Base-by-base conservation (phyloP, 1,140 invertebrate genomes). In the Cydia fagiglandana region DNA sequence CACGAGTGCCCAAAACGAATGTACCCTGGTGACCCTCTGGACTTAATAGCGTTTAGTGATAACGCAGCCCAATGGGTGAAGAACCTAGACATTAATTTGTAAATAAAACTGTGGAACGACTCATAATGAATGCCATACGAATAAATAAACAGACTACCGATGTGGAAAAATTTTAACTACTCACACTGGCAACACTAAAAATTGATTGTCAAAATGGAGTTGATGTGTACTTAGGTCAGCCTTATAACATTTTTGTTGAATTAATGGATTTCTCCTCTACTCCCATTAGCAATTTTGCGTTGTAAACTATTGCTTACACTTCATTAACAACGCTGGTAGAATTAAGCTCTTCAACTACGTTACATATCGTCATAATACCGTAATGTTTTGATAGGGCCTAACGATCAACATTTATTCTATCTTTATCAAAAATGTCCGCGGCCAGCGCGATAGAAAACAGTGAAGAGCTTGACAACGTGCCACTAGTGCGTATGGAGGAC, bases 401-500 rank as follows among this genome's bases (percentile, higher is more conserved):
- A 68, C 28, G 6, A 17, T 12, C 34, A 70, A 70, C 5, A 41
- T 70, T 38, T 34, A 70, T 70, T 41, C 34, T n/a, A 70, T 17
- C 20, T 76, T 53, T 38, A 24, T 17, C 24, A 2, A 83, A 68
- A 78, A 89, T 88, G 87, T 86, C 87, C 73, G 83, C 83, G 73
- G 84, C 83, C 73, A 85, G 73, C 80, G 80, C 80, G 70, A 78
- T 88, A 28, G 88, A 89, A 64, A 76, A 56, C 75, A 87, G 68
- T 75, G 89, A 91, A 68, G 89, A 91, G 47, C 74, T 89, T 45
- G 86, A 88, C 30, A 86, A 88, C 73, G 83, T 89, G 4, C 84
- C 84, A 10, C 74, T 91, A 4, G 89, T 91, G 2, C 85, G 88
- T 24, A 89, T 91, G 89, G 87, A 85, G 41, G 89, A 91, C 70